Base-by-base conservation (phyloP, 2,888 invertebrate genomes). In the Apantesis nais region DNA sequence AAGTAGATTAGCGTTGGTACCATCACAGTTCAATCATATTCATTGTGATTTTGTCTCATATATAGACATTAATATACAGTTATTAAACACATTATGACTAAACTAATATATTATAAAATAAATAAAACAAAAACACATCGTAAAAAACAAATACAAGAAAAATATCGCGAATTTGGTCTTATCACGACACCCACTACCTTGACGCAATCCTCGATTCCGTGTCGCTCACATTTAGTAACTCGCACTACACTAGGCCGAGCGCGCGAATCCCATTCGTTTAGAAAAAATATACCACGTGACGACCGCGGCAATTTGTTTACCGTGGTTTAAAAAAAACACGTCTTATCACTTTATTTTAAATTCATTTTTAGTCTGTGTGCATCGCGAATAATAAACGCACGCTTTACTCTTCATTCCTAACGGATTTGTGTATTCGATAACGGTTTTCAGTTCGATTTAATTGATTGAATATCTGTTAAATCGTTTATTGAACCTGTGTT, bases 101-200 rank as follows among this genome's bases (percentile, higher is more conserved):
- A n/a, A 52, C n/a, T 52, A 0, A 22, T 34, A 34, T 34, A 34
- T 34, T 34, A 29, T 19, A 62, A 63, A 64, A 62, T 16, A 61
- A 52, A 60, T 70, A 66, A 52, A 76, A 80, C 55, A 78, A 63
- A 61, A 73, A 73, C 64, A 67, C 61, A 78, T 71, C 70, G 71
- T 69, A 74, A 68, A 41, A 39, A 37, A 58, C 58, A 29, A 39
- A 70, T 31, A 67, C 67, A 62, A 67, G 37, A 69, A 77, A 77
- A 82, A 79, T 78, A 79, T 76, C 71, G 77, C 81, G 76, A 79
- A 77, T 76, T 77, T 75, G 70, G 70, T 78, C 70, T 83, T 84
- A 84, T 79, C 82, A 80, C 58, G 72, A 80, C 84, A 83, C 87
- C 86, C 85, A 87, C 87, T 70, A 68, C 64, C 73, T 79, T 83